These are phyloP conservation scores for Urosaurus nigricauda DNA, from an alignment of 2,797 vertebrate species.

Conservation along the genomic window DNA sequence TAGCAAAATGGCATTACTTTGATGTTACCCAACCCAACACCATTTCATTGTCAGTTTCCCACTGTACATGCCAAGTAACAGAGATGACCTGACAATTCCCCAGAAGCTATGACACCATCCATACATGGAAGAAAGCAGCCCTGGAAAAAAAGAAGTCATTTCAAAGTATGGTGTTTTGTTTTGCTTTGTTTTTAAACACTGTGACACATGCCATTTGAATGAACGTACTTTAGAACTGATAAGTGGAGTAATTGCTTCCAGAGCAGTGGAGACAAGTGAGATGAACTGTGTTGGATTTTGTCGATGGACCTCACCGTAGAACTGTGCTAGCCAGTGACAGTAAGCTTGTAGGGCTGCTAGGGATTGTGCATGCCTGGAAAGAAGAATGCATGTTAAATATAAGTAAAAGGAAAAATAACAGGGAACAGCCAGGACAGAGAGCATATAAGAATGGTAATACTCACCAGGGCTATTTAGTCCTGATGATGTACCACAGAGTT, in stretches of 20 bases:
- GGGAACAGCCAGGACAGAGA: neutral
- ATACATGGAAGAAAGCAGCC: neutral
- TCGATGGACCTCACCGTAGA: conserved; percentile 92
- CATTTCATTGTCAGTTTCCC: neutral
- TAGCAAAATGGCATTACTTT: neutral
- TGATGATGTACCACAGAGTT: too few species aligned
- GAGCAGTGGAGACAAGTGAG: conserved; percentile 91
- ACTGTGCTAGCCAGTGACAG: conserved; percentile 96
- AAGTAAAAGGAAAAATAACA: accelerated
- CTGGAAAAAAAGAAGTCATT: neutral
- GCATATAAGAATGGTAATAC: neutral
- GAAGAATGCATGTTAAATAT: neutral
- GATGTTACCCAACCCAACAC: accelerated
- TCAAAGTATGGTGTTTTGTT: too few species aligned
- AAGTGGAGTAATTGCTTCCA: conserved; percentile 92
- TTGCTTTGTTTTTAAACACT: too few species aligned
- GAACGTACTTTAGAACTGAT: conserved; percentile 86
- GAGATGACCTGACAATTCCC: neutral
- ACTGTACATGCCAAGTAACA: neutral
- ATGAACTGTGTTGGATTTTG: conserved; percentile 92
- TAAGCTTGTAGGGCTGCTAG: conserved; percentile 96
- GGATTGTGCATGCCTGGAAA: conserved; percentile 91
- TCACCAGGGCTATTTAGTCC: too few species aligned
- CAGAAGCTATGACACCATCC: neutral
- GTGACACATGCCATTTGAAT: neutral